A percentile compares a stretch with the other conserved stretches of the same genome.
Evolutionary conservation across 2,113 vertebrate species (phyloP).

Genomic region (Lophotis ruficrista): DNA sequence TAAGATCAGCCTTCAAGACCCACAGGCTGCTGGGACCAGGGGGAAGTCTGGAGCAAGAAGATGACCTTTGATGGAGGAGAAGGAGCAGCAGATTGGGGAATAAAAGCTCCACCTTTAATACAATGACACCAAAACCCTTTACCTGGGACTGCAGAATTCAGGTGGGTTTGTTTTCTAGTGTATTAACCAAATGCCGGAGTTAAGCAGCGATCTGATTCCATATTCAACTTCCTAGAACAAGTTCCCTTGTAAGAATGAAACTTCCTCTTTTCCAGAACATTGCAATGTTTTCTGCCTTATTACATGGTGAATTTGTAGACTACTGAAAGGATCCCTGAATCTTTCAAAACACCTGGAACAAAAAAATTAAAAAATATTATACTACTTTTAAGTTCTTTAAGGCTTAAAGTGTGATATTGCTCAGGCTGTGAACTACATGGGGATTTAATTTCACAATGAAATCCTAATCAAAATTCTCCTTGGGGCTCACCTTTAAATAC

Average conservation of each 20-base stretch:
- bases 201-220: not conserved
- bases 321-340: not conserved
- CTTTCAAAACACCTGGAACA: not conserved
- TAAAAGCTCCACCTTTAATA: not conserved
- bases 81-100: not conserved
- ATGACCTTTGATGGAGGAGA: not conserved
- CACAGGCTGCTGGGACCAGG: no score
- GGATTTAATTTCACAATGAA: constrained; percentile 2
- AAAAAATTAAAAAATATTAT: not conserved
- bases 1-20: not conserved
- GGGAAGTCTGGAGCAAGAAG: not conserved
- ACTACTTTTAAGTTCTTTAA: not conserved
- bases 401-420: not conserved
- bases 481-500: not conserved
- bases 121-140: not conserved
- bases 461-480: not conserved
- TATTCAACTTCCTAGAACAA: constrained; percentile 9
- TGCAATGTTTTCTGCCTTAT: constrained; percentile 6
- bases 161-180: not conserved
- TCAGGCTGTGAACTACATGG: not conserved
- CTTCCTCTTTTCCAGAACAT: not conserved
- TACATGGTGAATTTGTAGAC: not conserved
- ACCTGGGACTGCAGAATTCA: not conserved
- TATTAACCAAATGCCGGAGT: not conserved
- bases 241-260: not conserved